Conservation (phyloP, 2,888 invertebrate genomes). For the Furcula furcula region DNA sequence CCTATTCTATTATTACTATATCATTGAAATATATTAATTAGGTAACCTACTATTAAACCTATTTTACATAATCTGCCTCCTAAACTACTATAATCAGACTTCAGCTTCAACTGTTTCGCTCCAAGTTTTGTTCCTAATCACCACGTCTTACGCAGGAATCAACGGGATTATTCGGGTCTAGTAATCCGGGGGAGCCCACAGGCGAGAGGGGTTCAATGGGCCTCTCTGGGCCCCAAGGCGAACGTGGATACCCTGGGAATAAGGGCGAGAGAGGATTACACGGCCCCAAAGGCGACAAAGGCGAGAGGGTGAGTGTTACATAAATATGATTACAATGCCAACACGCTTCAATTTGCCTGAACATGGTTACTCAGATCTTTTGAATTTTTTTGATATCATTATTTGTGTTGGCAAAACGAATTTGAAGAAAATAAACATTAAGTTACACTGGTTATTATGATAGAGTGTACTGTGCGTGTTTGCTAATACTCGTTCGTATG, state of each 20-base stretch:
- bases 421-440: no score
- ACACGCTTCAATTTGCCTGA: conserved; percentile 1
- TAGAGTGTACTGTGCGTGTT: no score
- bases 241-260: conserved; percentile 82
- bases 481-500: no score
- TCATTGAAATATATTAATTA: no score
- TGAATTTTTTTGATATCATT: not conserved
- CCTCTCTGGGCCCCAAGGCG: conserved; percentile 84
- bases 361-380: not conserved
- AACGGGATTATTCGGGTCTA: conserved; percentile 72
- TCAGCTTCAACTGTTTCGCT: conserved; percentile 7
- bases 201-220: conserved; percentile 86
- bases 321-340: conserved; percentile 30
- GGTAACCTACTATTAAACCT: no score
- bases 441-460: no score
- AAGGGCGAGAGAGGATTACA: conserved; percentile 84
- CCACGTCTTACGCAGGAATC: conserved; percentile 64
- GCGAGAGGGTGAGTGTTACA: conserved; percentile 85
- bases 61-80: no score
- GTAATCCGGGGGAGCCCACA: conserved; percentile 84
- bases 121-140: conserved; percentile 36
- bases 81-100: not conserved
- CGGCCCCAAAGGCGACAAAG: conserved; percentile 85
- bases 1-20: no score
- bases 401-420: conserved; percentile 8